Evolutionary conservation across 1,140 invertebrate species (phyloP).

Genomic region (Pseudomyrmex concolor): DNA sequence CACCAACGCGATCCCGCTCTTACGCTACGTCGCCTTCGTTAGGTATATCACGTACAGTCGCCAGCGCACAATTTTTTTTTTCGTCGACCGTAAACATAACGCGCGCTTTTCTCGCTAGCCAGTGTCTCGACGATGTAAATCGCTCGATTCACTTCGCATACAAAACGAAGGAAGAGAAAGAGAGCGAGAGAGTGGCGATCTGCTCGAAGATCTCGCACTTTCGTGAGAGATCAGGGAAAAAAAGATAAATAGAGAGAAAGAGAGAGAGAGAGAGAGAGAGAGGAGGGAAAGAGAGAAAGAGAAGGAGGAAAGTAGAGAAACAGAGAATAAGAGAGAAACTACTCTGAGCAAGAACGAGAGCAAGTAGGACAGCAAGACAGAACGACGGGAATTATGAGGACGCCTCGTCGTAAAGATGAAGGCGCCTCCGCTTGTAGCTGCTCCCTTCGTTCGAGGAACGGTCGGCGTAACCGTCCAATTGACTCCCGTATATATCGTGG

Average conservation of each 20-base stretch:
- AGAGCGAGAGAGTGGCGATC: slow-evolving; percentile 25
- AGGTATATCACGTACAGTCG: slow-evolving; percentile 1
- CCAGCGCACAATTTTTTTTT: slow-evolving; percentile 22
- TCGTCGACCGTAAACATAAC: slow-evolving; percentile 15
- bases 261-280: neutral
- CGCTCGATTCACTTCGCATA: slow-evolving; percentile 19
- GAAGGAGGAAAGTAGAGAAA: neutral
- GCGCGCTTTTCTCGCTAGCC: slow-evolving; percentile 14
- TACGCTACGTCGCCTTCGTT: neutral
- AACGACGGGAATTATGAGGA: slow-evolving; percentile 69
- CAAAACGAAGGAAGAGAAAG: slow-evolving; percentile 9
- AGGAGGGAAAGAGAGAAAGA: neutral
- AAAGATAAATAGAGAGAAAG: neutral
- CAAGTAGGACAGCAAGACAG: slow-evolving; percentile 42
- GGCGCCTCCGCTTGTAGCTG: slow-evolving; percentile 71
- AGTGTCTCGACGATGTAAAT: slow-evolving; percentile 29
- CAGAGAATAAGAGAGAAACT: neutral
- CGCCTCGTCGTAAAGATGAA: slow-evolving; percentile 74
- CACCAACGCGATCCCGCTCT: slow-evolving; percentile 19
- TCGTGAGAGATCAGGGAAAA: slow-evolving; percentile 7
- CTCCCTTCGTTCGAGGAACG: slow-evolving; percentile 68
- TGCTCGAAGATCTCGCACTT: neutral
- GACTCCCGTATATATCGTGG: slow-evolving; percentile 71
- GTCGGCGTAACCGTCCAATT: slow-evolving; percentile 74
- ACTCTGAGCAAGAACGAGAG: slow-evolving; percentile 20